Evolutionary conservation across 2,888 invertebrate species (phyloP).

Genomic region (Lydus trimaculatus): DNA sequence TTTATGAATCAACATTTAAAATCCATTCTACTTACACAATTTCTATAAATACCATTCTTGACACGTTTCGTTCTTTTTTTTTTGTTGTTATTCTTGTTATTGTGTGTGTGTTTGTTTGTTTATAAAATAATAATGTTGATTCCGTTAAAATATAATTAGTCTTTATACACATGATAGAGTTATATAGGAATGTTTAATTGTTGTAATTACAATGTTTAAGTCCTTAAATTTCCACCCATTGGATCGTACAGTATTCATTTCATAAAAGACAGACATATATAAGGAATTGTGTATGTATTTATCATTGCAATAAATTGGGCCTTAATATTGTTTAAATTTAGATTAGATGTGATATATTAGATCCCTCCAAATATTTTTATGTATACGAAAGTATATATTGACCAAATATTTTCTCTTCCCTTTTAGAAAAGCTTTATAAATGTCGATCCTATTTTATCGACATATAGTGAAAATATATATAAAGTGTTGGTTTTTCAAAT

Average conservation of each 20-base stretch:
- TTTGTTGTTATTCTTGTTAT: no score
- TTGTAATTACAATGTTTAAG: no score
- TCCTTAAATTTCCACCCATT: no score
- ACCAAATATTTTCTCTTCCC: background rate
- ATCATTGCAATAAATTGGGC: constrained; percentile 8
- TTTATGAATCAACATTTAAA: background rate
- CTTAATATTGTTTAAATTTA: background rate
- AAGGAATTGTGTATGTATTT: constrained; percentile 6
- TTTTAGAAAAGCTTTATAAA: constrained; percentile 4
- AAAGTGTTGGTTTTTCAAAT: no score
- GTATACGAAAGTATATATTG: constrained; percentile 1
- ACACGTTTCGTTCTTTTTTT: no score
- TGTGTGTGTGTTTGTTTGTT: no score
- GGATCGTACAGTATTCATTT: background rate
- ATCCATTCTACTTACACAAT: background rate
- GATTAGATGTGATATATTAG: constrained; percentile 9
- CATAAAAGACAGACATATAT: background rate
- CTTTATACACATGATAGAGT: no score
- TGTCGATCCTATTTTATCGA: background rate
- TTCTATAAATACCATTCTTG: constrained; percentile 6
- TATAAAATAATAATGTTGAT: no score
- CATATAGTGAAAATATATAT: background rate
- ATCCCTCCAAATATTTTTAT: constrained; percentile 4
- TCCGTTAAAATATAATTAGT: no score
- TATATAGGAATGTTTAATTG: no score